Evolutionary conservation across 1,140 invertebrate species (phyloP).

Genomic region (Aethina tumida): DNA sequence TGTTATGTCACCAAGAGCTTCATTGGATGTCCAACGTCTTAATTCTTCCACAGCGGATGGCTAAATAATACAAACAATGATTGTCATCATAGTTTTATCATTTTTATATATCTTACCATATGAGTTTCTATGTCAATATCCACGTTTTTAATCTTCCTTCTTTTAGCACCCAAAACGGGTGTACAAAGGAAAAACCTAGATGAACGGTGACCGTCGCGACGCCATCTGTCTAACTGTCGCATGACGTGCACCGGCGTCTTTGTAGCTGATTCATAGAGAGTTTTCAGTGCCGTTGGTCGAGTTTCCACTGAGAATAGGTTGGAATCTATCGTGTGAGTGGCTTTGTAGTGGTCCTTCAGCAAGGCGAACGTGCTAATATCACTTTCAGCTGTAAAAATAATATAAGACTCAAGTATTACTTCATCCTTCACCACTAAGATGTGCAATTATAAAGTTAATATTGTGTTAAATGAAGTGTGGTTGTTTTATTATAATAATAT

Average conservation of each 20-base stretch:
- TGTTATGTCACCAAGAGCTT: conserved; percentile 72
- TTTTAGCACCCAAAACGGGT: conserved; percentile 61
- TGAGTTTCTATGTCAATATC: conserved; percentile 79
- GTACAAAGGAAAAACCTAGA: conserved; percentile 63
- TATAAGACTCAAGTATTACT: conserved; percentile 6
- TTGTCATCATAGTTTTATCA: not conserved
- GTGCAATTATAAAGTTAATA: no score
- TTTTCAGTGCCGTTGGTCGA: conserved; percentile 53
- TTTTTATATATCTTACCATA: conserved; percentile 51
- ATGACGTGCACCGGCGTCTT: conserved; percentile 39
- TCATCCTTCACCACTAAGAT: no score
- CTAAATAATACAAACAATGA: conserved; percentile 38
- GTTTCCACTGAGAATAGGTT: conserved; percentile 59
- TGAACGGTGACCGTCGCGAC: conserved; percentile 48
- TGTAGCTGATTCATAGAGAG: conserved; percentile 61
- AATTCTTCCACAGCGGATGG: conserved; percentile 69
- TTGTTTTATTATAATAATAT: no score
- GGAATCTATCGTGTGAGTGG: conserved; percentile 49
- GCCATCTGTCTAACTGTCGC: conserved; percentile 36
- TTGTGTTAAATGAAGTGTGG: no score
- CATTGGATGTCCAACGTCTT: conserved; percentile 72
- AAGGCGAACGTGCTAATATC: conserved; percentile 72
- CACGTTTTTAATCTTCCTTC: conserved; percentile 54
- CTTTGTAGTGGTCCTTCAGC: conserved; percentile 61
- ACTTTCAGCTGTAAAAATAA: conserved; percentile 65